Base-by-base conservation (phyloP, 2,113 vertebrate genomes). In the Aphyosemion australe region DNA sequence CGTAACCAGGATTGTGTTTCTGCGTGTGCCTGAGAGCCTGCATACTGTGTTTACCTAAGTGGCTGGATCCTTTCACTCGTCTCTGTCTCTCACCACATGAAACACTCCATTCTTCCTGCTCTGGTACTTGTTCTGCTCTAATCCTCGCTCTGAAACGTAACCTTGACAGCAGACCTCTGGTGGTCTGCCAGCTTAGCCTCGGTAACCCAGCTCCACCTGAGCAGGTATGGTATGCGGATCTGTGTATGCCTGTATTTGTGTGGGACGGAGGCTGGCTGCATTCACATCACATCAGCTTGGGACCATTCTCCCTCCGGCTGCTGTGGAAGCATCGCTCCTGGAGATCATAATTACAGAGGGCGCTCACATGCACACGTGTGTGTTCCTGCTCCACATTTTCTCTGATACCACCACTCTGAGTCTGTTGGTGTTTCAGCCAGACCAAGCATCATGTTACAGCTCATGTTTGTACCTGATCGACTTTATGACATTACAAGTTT, bases 111-210 rank as follows among this genome's bases (percentile, higher is more conserved):
- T 64, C 41, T 65, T 58, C 50, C 41, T 68, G 47, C 58, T 65
- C 71, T 55, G 19, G 18, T 78, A 15, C 66, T 64, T 45, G 54
- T 50, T 71, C 69, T 49, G 51, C 37, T 59, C 63, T 65, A 64
- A 75, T 76, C 65, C 52, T 49, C 58, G 49, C 1, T 2, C 70
- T 86, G 88, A 86, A 90, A 90, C 80, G 74, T 72, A 74, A 89
- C 74, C 73, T 12, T 62, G 20, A n/a, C 71, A 62, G 56, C 55
- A 73, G 71, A 78, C 78, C 65, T 79, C 76, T 84, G 84, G 84
- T 69, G 66, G 56, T 47, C 69, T 80, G 79, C 87, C 88, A 82
- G 60, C 65, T 3, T 57, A 62, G 66, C 76, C 78, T 76, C 73
- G 46, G 53, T 85, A 74, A 83, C 77, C 76, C 86, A 16, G 59